Evolutionary conservation across 2,113 vertebrate genomes (phyloP), one percentile per base, ranked within the genome.

Genomic region (Paedocypris sp.): DNA sequence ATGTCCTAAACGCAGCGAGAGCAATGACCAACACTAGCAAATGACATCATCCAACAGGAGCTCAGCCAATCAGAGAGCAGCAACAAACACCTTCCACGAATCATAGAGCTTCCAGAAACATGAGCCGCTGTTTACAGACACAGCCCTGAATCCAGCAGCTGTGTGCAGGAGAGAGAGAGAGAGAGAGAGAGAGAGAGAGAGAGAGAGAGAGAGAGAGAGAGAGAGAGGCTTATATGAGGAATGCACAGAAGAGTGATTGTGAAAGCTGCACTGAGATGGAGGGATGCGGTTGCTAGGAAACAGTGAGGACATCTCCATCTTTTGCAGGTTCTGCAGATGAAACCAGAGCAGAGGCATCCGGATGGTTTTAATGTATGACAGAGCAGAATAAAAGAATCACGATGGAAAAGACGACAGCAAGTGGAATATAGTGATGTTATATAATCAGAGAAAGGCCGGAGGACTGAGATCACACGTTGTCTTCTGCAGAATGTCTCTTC

Each of bases 201-300:
- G 43, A 4, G 39, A 39, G 53, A 20, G 62, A 56, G 73, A 50
- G 70, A 52, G n/a, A 25, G 11, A 33, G 18, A 22, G 23, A 22
- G 68, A 59, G 5, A 70, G n/a, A n/a, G n/a, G n/a, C n/a, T n/a
- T n/a, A n/a, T n/a, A n/a, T n/a, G n/a, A 78, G 73, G 69, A 73
- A 60, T 60, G 31, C 61, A 67, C 49, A 64, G 48, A 70, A 50
- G 42, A 53, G 45, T 60, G 47, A 20, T 22, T 59, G 42, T 41
- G 42, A n/a, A n/a, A n/a, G n/a, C 7, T n/a, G 32, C 26, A 9
- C 38, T 29, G 53, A 60, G 60, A 61, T 39, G 59, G 36, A 46
- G 48, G 67, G 79, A 83, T 83, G 82, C 74, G 74, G 82, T 85
- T 85, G 84, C 84, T 81, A 77, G 77, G 84, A 68, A 81, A 83